Base-by-base conservation (phyloP, 2,888 invertebrate genomes). In the Aphrophora alni region DNA sequence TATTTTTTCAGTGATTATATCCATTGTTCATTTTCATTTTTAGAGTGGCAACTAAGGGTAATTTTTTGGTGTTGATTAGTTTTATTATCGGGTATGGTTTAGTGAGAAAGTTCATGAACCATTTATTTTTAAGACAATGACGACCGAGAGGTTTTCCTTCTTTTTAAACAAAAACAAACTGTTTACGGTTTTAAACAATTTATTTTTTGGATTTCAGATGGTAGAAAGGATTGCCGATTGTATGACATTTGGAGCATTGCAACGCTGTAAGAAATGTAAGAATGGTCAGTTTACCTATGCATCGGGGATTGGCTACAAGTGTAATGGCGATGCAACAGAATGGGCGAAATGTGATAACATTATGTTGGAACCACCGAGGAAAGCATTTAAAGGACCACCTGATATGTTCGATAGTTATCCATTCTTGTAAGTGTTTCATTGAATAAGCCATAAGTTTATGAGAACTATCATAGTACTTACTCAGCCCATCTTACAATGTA, bases 311-410 rank as follows among this genome's bases (percentile, higher is more conserved):
- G 95, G 96, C 4, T 99, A 99, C 87, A 91, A 92, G 83, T 99
- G 99, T 88, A 92, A 91, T 83, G 97, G 97, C 33, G 90, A 94
- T 87, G 85, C 95, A 38, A 94, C 93, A 14, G 98, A 97, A 87
- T 99, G 97, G 97, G 94, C 95, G 0, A 96, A 95, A 88, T 99
- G 99, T 88, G 90, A 92, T 78, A 91, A 93, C 85, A 87, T 92
- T 4, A 91, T 93, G 0, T 92, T 92, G 85, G 92, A 93, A 69
- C 98, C 98, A 0, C 90, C 92, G 83, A 90, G 98, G 81, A 89
- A 86, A 7, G 88, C 92, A 8, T 95, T 97, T 87, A 90, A 89
- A 84, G 88, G 98, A 21, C 95, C 97, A 0, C 85, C 88, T 0
- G 90, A 90, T 0, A 89, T 93, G 24, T 91, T 92, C 84, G 89